phyloP scores from a whole-genome alignment of 2,113 vertebrate species.

The Ptilorrhoa leucosticta region DNA sequence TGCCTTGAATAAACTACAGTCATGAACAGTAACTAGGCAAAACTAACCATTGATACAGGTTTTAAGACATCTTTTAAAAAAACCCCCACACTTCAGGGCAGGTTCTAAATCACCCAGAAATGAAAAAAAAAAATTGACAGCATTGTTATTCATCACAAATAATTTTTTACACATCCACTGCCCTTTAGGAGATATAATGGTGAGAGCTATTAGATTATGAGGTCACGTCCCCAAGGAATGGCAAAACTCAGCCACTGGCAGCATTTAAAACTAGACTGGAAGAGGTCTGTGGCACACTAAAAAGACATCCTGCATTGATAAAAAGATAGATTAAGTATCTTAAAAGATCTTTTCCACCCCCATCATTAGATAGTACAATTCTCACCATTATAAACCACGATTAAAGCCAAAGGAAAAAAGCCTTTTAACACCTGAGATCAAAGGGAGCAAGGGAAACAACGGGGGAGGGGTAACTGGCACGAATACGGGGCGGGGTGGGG shows the following conservation, averaged over 20 bases:
- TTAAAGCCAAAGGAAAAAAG: slow-evolving; percentile 37
- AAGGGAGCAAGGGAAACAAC: slow-evolving; percentile 42
- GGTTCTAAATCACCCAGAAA: slow-evolving; percentile 55
- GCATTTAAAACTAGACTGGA: slow-evolving; percentile 39
- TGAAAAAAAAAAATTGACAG: slow-evolving; percentile 57
- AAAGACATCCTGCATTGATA: slow-evolving; percentile 29
- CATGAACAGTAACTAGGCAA: slow-evolving; percentile 72
- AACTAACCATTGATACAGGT: slow-evolving; percentile 73
- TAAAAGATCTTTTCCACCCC: slow-evolving; percentile 4
- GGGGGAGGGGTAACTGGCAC: not conserved
- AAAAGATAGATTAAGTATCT: slow-evolving; percentile 4
- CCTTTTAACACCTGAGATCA: slow-evolving; percentile 12
- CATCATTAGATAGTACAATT: slow-evolving; percentile 19
- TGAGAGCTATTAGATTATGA: slow-evolving; percentile 49
- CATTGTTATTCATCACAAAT: slow-evolving; percentile 54
- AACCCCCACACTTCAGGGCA: slow-evolving; percentile 61
- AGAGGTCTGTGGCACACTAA: slow-evolving; percentile 29
- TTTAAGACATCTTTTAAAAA: slow-evolving; percentile 60
- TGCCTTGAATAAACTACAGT: slow-evolving; percentile 66
- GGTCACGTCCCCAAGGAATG: slow-evolving; percentile 39
- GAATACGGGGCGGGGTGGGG: fast-evolving
- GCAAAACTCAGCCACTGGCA: slow-evolving; percentile 34
- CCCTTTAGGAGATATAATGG: slow-evolving; percentile 55
- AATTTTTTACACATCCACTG: slow-evolving; percentile 41
- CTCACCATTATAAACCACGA: slow-evolving; percentile 57